A percentile compares a stretch with the other conserved stretches of the same genome.
phyloP scores from a whole-genome alignment of 1,140 invertebrate species.

The Nasonia longicornis region DNA sequence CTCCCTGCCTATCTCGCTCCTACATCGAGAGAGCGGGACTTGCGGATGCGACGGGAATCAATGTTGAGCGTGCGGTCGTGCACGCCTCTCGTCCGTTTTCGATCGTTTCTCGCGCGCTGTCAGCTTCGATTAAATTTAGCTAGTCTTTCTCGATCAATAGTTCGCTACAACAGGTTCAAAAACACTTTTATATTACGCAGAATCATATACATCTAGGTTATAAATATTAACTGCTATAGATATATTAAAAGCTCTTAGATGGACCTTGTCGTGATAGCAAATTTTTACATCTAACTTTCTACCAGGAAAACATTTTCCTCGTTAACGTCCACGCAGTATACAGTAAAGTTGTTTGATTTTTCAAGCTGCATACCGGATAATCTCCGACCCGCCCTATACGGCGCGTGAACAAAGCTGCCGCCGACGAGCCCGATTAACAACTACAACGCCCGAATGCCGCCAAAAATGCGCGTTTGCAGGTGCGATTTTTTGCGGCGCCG shows the following conservation, averaged over 20 bases:
- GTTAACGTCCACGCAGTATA: too few relatives aligned
- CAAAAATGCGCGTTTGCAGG: not conserved
- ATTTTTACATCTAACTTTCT: too few relatives aligned
- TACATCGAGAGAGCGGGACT: constrained; percentile 52
- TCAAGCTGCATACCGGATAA: too few relatives aligned
- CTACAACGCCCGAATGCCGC: not conserved
- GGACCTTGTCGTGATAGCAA: too few relatives aligned
- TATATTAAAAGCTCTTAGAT: too few relatives aligned
- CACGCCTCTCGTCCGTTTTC: constrained; percentile 1
- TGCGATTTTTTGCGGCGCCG: not conserved
- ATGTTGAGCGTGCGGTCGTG: constrained; percentile 43
- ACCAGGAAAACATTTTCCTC: too few relatives aligned
- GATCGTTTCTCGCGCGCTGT: constrained; percentile 3
- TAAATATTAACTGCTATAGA: too few relatives aligned
- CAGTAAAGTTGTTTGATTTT: too few relatives aligned
- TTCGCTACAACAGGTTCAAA: not conserved
- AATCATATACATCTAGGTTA: too few relatives aligned
- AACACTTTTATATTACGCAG: not conserved
- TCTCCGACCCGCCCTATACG: too few relatives aligned
- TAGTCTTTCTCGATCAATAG: not conserved
- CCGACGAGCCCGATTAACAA: too few relatives aligned
- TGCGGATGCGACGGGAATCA: constrained; percentile 51
- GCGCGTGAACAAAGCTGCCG: too few relatives aligned
- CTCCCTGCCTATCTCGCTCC: not conserved
- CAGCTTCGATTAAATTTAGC: not conserved